A percentile compares a stretch with the other conserved stretches of the same genome.
Evolutionary conservation across 2,888 invertebrate genomes (phyloP).

Genomic region (Volucella bombylans): DNA sequence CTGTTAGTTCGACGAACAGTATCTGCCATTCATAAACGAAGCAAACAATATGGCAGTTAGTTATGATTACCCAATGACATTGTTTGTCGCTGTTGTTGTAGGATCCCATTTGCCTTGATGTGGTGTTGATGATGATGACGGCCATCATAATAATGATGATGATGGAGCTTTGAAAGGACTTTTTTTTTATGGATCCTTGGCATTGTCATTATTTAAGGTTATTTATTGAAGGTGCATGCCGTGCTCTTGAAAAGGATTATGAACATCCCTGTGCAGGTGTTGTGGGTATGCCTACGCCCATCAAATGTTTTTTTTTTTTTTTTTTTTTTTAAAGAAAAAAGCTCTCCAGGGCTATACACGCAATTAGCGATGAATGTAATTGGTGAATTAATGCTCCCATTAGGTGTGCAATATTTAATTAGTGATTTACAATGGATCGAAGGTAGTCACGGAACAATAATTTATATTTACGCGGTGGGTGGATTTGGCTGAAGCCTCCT

Average conservation of each 20-base stretch:
- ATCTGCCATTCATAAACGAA: slow-evolving; percentile 26
- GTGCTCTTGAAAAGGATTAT: slow-evolving; percentile 30
- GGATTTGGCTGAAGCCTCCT: not conserved
- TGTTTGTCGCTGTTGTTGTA: not conserved
- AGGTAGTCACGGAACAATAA: slow-evolving; percentile 23
- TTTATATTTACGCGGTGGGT: not conserved
- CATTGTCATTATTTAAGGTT: slow-evolving; percentile 18
- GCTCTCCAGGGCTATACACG: not conserved
- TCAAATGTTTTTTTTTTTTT: not conserved
- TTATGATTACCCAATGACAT: slow-evolving; percentile 21
- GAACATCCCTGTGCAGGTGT: slow-evolving; percentile 4
- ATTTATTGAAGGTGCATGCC: slow-evolving; percentile 26
- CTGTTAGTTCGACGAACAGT: not conserved
- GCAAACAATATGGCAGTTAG: slow-evolving; percentile 14
- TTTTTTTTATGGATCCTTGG: not conserved
- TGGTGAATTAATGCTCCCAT: slow-evolving; percentile 30
- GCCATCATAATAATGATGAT: slow-evolving; percentile 6
- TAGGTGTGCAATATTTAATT: slow-evolving; percentile 18
- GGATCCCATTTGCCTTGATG: slow-evolving; percentile 12
- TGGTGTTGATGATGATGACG: slow-evolving; percentile 31
- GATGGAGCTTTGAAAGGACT: not conserved
- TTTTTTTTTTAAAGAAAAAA: not conserved
- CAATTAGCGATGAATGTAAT: slow-evolving; percentile 27
- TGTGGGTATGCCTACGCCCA: not conserved
- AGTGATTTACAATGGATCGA: slow-evolving; percentile 7